Evolutionary conservation across 92 coral and sea anemone genomes (phyloP).

Genomic region (Actinernus sp.): DNA sequence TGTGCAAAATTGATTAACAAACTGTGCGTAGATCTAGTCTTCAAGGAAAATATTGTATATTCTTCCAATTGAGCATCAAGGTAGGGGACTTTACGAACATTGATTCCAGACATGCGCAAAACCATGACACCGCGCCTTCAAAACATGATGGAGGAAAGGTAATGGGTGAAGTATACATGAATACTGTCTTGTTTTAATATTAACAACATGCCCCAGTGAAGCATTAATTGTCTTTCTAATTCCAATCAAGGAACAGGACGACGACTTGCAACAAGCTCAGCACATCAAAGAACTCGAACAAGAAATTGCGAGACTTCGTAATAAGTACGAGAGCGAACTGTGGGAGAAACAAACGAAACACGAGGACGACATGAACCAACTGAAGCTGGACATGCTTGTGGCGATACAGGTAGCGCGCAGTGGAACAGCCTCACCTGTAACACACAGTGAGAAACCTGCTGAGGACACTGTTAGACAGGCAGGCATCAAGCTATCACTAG

Average conservation of each 20-base stretch:
- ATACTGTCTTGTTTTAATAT: too few relatives aligned
- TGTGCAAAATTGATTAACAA: too few relatives aligned
- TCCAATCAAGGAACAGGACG: conserved; percentile 15
- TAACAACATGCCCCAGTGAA: too few relatives aligned
- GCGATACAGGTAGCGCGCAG: conserved; percentile 90
- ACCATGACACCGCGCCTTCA: too few relatives aligned
- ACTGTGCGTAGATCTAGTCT: too few relatives aligned
- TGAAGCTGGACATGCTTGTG: conserved; percentile 88
- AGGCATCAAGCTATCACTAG: conserved; percentile 62
- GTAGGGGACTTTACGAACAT: too few relatives aligned
- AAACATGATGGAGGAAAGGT: too few relatives aligned
- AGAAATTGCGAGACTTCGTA: conserved; percentile 44
- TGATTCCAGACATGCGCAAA: too few relatives aligned
- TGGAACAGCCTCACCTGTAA: conserved; percentile 37
- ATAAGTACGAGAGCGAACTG: conserved; percentile 45
- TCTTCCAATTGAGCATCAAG: too few relatives aligned
- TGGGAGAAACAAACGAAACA: conserved; percentile 49
- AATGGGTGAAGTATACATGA: too few relatives aligned
- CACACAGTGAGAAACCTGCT: conserved; percentile 16
- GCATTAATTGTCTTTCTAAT: too few relatives aligned
- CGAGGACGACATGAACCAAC: conserved; percentile 76
- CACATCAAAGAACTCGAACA: conserved; percentile 61
- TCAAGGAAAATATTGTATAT: too few relatives aligned
- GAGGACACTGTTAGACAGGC: conserved; percentile 49
- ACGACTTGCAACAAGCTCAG: conserved; percentile 39